Evolutionary conservation across 2,113 vertebrate species (phyloP).

Genomic region (Trochalopteron elliotii): DNA sequence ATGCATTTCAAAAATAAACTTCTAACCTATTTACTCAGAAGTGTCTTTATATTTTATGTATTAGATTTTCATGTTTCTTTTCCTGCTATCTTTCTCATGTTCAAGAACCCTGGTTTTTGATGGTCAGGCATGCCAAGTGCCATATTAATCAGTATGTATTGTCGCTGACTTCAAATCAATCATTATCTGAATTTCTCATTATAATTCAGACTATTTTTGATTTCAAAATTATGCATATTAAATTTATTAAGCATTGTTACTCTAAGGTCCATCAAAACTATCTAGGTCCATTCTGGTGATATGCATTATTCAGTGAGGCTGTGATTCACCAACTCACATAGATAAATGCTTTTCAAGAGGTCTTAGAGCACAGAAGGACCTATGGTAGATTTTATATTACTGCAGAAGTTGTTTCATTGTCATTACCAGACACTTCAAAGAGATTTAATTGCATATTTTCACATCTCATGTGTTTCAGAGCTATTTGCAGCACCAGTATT

Average conservation of each 20-base stretch:
- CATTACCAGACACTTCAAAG: neutral
- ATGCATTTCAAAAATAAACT: neutral
- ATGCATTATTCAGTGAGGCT: neutral
- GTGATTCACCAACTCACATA: neutral
- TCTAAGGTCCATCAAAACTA: neutral
- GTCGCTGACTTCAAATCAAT: neutral
- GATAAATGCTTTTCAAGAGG: neutral
- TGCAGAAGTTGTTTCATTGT: neutral
- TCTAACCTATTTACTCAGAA: neutral
- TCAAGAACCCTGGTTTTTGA: neutral
- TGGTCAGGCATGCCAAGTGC: neutral
- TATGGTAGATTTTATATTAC: neutral
- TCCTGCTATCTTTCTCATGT: neutral
- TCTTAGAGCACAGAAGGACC: neutral
- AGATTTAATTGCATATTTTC: constrained; percentile 21
- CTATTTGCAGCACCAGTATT: neutral
- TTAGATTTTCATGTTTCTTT: neutral
- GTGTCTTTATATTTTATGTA: neutral
- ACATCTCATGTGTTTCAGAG: neutral
- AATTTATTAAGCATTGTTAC: neutral
- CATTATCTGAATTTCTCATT: neutral
- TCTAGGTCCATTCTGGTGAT: neutral
- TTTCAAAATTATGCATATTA: neutral
- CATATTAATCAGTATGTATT: neutral
- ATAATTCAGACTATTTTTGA: neutral